Percentiles rank a stretch among this genome's conserved stretches.
These are phyloP conservation scores for Drosophila setosimentum DNA, from an alignment of 2,888 invertebrate genomes.

Conservation along the genomic window DNA sequence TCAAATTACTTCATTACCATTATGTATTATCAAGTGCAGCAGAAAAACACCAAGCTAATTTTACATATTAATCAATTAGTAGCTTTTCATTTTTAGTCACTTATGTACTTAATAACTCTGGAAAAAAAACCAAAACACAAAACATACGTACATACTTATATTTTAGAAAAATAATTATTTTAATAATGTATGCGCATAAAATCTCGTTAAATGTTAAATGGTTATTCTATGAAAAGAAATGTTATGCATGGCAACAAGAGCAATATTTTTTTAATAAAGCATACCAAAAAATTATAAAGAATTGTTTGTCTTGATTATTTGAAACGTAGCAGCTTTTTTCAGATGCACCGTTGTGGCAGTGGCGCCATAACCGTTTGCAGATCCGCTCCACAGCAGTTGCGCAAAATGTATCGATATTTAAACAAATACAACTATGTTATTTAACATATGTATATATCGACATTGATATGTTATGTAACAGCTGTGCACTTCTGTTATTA, in stretches of 20 bases:
- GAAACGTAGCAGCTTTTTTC: neutral
- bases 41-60: constrained; percentile 37
- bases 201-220: constrained; percentile 67
- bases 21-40: constrained; percentile 65
- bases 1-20: constrained; percentile 63
- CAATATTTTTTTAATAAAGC: constrained; percentile 80
- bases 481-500: neutral
- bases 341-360: neutral
- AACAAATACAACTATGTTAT: too few relatives aligned
- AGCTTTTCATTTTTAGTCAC: constrained; percentile 43
- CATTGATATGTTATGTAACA: neutral
- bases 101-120: constrained; percentile 34
- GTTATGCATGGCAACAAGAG: constrained; percentile 73
- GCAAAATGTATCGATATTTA: neutral
- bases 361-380: neutral
- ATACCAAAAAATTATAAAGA: constrained; percentile 30
- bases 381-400: neutral
- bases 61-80: constrained; percentile 42
- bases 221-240: constrained; percentile 67
- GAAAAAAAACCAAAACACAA: constrained; percentile 6
- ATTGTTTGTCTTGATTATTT: neutral
- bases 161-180: constrained; percentile 50
- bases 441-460: neutral
- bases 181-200: constrained; percentile 46
- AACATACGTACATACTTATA: constrained; percentile 17